Conservation (phyloP, 2,888 invertebrate genomes). For the Morpho helenor region DNA sequence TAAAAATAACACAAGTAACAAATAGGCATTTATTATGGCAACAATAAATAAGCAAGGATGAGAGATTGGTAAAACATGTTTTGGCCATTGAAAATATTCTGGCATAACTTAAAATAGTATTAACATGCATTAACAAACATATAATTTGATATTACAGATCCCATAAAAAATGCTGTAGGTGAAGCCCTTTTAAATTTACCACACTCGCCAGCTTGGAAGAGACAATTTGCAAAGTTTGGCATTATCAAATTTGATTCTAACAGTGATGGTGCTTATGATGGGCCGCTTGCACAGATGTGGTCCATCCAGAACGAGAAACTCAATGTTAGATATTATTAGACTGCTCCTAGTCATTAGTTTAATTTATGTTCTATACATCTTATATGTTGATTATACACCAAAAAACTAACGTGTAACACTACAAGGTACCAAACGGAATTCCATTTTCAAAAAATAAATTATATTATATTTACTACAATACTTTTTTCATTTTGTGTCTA, state of each 20-base stretch:
- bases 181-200: slow-evolving; percentile 60
- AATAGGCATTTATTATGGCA: too few species aligned
- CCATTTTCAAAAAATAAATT: slow-evolving; percentile 10
- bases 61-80: too few species aligned
- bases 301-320: slow-evolving; percentile 68
- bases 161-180: slow-evolving; percentile 55
- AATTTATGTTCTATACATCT: slow-evolving; percentile 66
- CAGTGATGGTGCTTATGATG: slow-evolving; percentile 65
- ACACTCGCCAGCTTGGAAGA: slow-evolving; percentile 55
- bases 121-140: too few species aligned
- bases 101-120: too few species aligned
- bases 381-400: slow-evolving; percentile 62
- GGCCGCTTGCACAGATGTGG: slow-evolving; percentile 73
- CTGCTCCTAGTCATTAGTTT: slow-evolving; percentile 53
- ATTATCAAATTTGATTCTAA: slow-evolving; percentile 67
- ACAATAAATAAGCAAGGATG: too few species aligned
- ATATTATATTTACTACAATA: slow-evolving; percentile 5
- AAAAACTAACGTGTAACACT: slow-evolving; percentile 37
- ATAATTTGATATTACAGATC: slow-evolving; percentile 40
- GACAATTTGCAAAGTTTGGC: slow-evolving; percentile 68
- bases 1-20: too few species aligned
- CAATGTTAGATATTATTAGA: slow-evolving; percentile 78
- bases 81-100: too few species aligned
- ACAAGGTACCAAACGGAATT: slow-evolving; percentile 19
- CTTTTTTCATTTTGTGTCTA: not conserved